These are phyloP conservation scores for Cyrtodaria siliqua DNA, from an alignment of 2,888 invertebrate species.

Conservation along the genomic window DNA sequence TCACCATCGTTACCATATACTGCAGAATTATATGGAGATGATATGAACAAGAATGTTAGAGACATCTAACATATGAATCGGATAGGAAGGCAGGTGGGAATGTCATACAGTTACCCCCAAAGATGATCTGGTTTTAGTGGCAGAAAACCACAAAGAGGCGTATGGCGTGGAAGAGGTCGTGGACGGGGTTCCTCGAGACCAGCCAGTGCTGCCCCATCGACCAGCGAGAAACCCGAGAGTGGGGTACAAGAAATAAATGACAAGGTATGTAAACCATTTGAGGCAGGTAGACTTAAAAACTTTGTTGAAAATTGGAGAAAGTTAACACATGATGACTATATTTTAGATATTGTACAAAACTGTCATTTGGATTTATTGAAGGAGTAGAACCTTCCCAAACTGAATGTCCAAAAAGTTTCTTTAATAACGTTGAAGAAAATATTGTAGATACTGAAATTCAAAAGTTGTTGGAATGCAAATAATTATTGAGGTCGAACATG, in stretches of 20 bases:
- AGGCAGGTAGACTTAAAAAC: slow-evolving; percentile 29
- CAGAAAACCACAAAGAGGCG: no score
- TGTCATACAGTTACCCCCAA: no score
- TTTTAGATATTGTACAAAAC: slow-evolving; percentile 31
- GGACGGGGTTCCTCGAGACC: no score
- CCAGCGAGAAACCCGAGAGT: slow-evolving; percentile 16
- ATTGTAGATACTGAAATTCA: slow-evolving; percentile 14
- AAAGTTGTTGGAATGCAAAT: slow-evolving; percentile 25
- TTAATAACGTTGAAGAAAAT: slow-evolving; percentile 2
- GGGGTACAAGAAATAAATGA: slow-evolving; percentile 5
- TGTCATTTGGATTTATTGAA: slow-evolving; percentile 26
- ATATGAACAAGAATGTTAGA: slow-evolving; percentile 12
- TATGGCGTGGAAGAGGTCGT: no score
- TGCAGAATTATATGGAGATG: slow-evolving; percentile 15
- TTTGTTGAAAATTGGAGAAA: slow-evolving; percentile 30
- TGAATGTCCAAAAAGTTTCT: background rate
- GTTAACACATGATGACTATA: slow-evolving; percentile 16
- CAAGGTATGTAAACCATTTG: slow-evolving; percentile 15
- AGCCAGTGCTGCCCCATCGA: no score
- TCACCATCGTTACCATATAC: slow-evolving; percentile 28
- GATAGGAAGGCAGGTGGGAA: background rate
- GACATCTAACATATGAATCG: slow-evolving; percentile 4
- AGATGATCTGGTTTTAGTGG: no score
- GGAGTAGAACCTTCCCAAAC: background rate
- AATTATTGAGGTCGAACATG: slow-evolving; percentile 32